Percentiles rank a stretch among this genome's conserved stretches.
Conservation (phyloP, 2,797 vertebrate genomes). For the Labeo calbasu region DNA sequence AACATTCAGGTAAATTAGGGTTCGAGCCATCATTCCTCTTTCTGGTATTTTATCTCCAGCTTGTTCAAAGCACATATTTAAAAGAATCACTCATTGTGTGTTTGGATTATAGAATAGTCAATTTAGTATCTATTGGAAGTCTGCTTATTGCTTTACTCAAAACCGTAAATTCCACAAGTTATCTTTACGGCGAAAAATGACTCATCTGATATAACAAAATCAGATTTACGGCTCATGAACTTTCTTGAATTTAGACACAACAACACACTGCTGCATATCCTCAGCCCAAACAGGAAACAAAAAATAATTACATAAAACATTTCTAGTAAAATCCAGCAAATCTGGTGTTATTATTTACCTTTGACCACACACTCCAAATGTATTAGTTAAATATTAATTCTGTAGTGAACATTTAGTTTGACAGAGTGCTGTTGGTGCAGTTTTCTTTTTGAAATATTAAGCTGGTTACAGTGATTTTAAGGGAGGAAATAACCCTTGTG, state of each 20-base stretch:
- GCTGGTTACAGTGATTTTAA: neutral
- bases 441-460: neutral
- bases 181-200: neutral
- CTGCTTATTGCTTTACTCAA: neutral
- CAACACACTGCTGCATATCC: neutral
- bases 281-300: neutral
- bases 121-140: neutral
- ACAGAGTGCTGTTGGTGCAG: neutral
- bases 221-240: neutral
- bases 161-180: neutral
- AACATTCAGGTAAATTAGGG: neutral
- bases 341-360: neutral
- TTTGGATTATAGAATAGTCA: neutral
- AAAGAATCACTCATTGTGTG: too few relatives aligned
- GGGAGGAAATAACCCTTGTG: neutral
- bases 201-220: neutral
- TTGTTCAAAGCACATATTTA: neutral
- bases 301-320: neutral
- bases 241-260: neutral
- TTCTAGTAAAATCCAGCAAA: neutral
- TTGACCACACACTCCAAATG: neutral
- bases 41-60: neutral
- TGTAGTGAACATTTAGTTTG: neutral
- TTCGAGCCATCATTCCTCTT: neutral
- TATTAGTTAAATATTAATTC: neutral